Evolutionary conservation across 2,797 vertebrate species (phyloP).

Genomic region (Chelmon rostratus): DNA sequence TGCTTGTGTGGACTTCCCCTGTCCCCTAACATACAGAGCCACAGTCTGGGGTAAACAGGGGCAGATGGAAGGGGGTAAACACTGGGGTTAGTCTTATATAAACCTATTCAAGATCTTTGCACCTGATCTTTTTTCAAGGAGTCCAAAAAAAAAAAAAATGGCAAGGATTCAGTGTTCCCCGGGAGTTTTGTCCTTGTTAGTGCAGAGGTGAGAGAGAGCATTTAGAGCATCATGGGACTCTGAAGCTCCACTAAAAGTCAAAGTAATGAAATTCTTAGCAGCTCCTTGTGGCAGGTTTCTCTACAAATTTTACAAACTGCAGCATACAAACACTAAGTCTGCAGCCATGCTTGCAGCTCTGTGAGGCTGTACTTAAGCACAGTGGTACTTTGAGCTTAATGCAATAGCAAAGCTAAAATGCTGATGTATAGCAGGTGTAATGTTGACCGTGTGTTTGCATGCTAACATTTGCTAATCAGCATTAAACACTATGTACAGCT

Average conservation of each 20-base stretch:
- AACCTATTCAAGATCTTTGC: constrained; percentile 46
- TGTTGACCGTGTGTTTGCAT: not conserved
- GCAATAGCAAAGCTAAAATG: not conserved
- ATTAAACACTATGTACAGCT: not conserved
- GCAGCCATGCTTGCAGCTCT: not conserved
- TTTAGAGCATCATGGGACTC: constrained; percentile 39
- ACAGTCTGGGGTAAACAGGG: constrained; percentile 77
- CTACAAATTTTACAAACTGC: constrained; percentile 37
- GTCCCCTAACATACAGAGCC: constrained; percentile 72
- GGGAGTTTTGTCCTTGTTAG: constrained; percentile 26
- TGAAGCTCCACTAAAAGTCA: constrained; percentile 51
- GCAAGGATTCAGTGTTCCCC: constrained; percentile 14
- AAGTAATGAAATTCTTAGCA: constrained; percentile 54
- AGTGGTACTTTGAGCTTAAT: constrained; percentile 7
- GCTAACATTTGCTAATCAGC: not conserved
- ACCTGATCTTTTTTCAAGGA: constrained; percentile 45
- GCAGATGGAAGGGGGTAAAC: constrained; percentile 76
- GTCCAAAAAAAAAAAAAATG: constrained; percentile 15
- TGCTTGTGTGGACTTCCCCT: constrained; percentile 65
- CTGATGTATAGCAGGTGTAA: not conserved
- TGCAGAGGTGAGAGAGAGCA: constrained; percentile 12
- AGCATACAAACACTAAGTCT: constrained; percentile 8
- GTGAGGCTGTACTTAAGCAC: not conserved
- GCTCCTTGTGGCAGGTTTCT: constrained; percentile 46
- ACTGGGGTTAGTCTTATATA: constrained; percentile 39